These are phyloP conservation scores for Alca torda DNA, from an alignment of 2,797 vertebrate species.

Conservation along the genomic window DNA sequence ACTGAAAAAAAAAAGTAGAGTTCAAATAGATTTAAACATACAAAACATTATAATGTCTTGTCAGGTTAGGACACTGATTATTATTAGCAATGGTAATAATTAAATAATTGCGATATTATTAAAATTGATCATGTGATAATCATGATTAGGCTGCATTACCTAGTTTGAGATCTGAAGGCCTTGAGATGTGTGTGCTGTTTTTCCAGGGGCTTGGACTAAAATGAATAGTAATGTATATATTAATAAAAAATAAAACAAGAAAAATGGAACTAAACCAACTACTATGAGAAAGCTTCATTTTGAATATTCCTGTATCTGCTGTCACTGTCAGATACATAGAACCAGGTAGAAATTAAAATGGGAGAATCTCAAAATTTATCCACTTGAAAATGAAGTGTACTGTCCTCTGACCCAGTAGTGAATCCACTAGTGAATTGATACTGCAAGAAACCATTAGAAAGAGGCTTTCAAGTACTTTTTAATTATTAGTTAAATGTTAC, in stretches of 20 bases:
- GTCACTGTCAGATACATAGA: background rate
- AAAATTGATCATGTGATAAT: background rate
- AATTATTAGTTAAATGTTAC: background rate
- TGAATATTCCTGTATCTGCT: background rate
- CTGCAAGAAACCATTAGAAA: background rate
- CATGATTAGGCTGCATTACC: background rate
- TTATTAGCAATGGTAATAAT: background rate
- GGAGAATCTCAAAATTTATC: background rate
- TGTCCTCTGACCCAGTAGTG: background rate
- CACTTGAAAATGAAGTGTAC: background rate
- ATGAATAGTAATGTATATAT: background rate
- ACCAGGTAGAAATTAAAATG: background rate
- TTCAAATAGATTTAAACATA: background rate
- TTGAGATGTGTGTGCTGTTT: background rate
- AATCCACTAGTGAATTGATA: background rate
- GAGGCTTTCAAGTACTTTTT: background rate
- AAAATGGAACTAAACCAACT: background rate
- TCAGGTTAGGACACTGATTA: background rate
- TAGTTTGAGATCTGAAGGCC: background rate
- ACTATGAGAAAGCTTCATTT: background rate
- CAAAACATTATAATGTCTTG: background rate
- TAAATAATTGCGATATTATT: background rate
- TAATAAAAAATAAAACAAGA: background rate
- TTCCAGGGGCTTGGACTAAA: background rate
- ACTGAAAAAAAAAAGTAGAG: background rate